Conservation (phyloP, 2,113 vertebrate species). For the Thamnaconus septentrionalis region DNA sequence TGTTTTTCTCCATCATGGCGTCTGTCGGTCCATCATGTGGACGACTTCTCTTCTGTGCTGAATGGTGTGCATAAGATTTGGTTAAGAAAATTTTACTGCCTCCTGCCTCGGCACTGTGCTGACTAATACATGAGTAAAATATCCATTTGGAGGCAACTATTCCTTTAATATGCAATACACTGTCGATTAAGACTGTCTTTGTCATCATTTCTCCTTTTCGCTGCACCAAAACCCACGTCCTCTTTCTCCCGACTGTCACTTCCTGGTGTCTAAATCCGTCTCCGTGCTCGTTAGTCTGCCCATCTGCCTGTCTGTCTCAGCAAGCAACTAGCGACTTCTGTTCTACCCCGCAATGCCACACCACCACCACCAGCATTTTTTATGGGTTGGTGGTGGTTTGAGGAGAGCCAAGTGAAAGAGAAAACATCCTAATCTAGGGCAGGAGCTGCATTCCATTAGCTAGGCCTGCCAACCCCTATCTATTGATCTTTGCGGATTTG, state of each 20-base stretch:
- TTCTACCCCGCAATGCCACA: background rate
- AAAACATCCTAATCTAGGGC: conserved; percentile 73
- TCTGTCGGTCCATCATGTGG: too few species aligned
- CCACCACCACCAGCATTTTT: conserved; percentile 8
- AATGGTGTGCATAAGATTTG: too few species aligned
- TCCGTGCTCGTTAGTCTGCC: conserved; percentile 19
- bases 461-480: conserved; percentile 71
- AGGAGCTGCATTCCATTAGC: conserved; percentile 74
- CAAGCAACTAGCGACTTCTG: conserved; percentile 13
- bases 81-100: too few species aligned
- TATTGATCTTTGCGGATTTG: conserved; percentile 71
- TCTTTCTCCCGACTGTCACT: conserved; percentile 8
- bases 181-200: background rate
- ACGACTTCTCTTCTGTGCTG: too few species aligned
- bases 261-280: conserved; percentile 10
- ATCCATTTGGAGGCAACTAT: too few species aligned
- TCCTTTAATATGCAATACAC: too few species aligned
- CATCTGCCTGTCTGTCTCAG: conserved; percentile 27
- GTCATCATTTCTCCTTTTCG: background rate
- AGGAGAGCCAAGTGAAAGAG: conserved; percentile 49
- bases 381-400: conserved; percentile 41
- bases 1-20: too few species aligned
- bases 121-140: too few species aligned
- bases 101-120: too few species aligned
- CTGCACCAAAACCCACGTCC: conserved; percentile 4